Evolutionary conservation across 2,113 vertebrate genomes (phyloP).

Genomic region (Crotophaga sulcirostris): DNA sequence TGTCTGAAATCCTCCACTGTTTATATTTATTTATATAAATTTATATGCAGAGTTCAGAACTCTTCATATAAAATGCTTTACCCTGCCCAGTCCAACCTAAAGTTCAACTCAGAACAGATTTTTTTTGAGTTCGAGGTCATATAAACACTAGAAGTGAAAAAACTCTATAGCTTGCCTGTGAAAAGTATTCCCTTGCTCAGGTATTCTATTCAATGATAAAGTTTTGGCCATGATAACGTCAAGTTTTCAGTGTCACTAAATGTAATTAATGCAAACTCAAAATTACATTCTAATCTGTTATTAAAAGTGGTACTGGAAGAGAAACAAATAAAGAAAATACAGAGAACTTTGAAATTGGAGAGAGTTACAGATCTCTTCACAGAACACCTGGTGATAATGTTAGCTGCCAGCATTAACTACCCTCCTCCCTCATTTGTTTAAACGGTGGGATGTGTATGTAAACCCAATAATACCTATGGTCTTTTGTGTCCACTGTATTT

Average conservation of each 20-base stretch:
- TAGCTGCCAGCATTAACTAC: background rate
- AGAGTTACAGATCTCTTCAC: background rate
- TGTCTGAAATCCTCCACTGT: background rate
- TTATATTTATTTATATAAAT: background rate
- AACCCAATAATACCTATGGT: background rate
- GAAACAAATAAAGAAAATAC: background rate
- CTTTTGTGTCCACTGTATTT: background rate
- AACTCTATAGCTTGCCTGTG: background rate
- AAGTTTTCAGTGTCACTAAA: background rate
- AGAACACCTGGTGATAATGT: background rate
- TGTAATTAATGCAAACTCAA: background rate
- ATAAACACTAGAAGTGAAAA: background rate
- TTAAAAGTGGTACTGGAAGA: background rate
- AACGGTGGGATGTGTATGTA: background rate
- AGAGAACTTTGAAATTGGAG: background rate
- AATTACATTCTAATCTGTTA: background rate
- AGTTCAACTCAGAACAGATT: background rate
- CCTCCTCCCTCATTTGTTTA: background rate
- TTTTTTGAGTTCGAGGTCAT: background rate
- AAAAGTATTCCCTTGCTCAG: background rate
- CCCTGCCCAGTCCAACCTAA: background rate
- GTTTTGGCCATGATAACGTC: background rate
- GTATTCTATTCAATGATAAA: background rate
- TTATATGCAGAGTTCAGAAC: background rate
- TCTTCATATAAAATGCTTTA: background rate